These are phyloP conservation scores for Cryptosula pallasiana DNA, from an alignment of 2,888 invertebrate species.

Conservation along the genomic window DNA sequence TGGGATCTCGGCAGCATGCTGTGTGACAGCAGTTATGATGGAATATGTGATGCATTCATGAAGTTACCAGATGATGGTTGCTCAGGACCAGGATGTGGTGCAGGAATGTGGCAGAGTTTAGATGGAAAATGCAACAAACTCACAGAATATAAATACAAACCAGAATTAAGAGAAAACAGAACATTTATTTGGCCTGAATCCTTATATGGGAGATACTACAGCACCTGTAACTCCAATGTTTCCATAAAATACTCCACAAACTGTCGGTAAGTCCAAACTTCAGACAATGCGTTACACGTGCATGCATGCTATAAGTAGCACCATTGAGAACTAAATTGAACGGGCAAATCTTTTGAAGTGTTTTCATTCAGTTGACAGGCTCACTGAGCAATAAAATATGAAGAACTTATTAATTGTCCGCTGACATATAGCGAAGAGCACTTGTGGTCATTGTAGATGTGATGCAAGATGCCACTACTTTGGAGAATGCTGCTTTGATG, in stretches of 20 bases:
- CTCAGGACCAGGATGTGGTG: slow-evolving; percentile 7
- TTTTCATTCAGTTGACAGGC: too few relatives aligned
- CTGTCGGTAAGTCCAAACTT: neutral
- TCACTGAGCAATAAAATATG: too few relatives aligned
- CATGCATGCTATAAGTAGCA: too few relatives aligned
- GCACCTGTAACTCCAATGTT: neutral
- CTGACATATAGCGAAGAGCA: too few relatives aligned
- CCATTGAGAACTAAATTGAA: too few relatives aligned
- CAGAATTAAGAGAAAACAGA: neutral
- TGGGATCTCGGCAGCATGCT: slow-evolving; percentile 5
- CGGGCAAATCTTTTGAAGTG: too few relatives aligned
- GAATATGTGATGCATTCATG: neutral
- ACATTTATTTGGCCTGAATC: slow-evolving; percentile 11
- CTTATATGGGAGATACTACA: neutral
- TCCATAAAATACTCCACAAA: neutral
- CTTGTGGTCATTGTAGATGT: too few relatives aligned
- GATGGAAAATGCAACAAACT: neutral
- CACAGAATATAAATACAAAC: neutral
- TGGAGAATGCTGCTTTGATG: neutral
- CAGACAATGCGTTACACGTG: too few relatives aligned
- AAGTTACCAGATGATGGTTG: neutral
- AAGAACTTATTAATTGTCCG: too few relatives aligned
- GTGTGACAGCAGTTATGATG: neutral
- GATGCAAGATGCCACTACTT: slow-evolving; percentile 2
- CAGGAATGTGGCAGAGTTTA: neutral